These are phyloP conservation scores for Tenebrio molitor DNA, from an alignment of 1,140 invertebrate species.

Conservation along the genomic window DNA sequence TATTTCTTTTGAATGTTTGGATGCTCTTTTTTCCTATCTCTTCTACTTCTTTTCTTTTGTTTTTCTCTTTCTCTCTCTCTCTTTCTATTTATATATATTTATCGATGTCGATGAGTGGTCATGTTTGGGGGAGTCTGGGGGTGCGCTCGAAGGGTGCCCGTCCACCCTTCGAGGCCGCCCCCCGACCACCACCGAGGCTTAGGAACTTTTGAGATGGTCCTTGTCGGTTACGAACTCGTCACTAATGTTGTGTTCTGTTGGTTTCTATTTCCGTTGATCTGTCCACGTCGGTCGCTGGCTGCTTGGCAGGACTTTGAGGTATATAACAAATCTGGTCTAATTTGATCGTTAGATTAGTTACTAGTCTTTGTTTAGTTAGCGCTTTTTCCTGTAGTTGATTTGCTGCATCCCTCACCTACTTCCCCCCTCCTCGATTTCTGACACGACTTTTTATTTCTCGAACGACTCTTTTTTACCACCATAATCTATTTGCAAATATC, in stretches of 20 bases:
- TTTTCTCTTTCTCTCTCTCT: too few relatives aligned
- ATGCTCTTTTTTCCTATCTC: slow-evolving; percentile 54
- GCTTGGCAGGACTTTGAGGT: slow-evolving; percentile 81
- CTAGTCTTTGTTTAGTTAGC: slow-evolving; percentile 68
- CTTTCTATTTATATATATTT: too few relatives aligned
- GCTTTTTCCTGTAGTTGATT: slow-evolving; percentile 72
- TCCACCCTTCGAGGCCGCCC: slow-evolving; percentile 9
- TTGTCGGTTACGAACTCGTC: slow-evolving; percentile 69
- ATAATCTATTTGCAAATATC: slow-evolving; percentile 52
- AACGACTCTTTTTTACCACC: slow-evolving; percentile 45
- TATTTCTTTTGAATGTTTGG: slow-evolving; percentile 50
- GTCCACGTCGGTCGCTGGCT: slow-evolving; percentile 66
- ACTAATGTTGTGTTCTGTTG: slow-evolving; percentile 61
- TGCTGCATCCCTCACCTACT: slow-evolving; percentile 51
- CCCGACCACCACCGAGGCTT: slow-evolving; percentile 67
- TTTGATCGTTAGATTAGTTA: slow-evolving; percentile 68
- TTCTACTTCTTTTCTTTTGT: slow-evolving; percentile 56
- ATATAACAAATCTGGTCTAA: slow-evolving; percentile 68
- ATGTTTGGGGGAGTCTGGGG: slow-evolving; percentile 52
- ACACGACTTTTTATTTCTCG: slow-evolving; percentile 14
- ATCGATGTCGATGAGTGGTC: slow-evolving; percentile 63
- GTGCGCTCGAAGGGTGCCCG: slow-evolving; percentile 16
- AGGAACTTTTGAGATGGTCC: slow-evolving; percentile 99
- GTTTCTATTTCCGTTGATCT: slow-evolving; percentile 69
- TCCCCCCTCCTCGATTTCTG: slow-evolving; percentile 33